Percentiles rank a stretch among this genome's conserved stretches.
phyloP scores from a whole-genome alignment of 2,113 vertebrate species.

The Microcebus ravelobensis region DNA sequence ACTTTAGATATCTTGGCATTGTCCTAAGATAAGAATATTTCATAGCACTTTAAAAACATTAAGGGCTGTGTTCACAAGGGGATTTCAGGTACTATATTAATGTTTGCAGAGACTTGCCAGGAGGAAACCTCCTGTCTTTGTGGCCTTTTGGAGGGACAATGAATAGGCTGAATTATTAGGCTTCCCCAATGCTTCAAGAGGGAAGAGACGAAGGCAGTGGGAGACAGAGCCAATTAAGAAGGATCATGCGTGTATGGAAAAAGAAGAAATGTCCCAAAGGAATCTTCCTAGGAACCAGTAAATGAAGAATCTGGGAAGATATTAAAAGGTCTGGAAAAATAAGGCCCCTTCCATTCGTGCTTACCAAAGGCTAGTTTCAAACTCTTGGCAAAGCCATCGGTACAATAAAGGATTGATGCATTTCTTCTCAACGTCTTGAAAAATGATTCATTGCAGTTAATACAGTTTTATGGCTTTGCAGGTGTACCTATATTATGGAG shows the following conservation, averaged over 20 bases:
- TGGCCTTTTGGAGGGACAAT: background rate
- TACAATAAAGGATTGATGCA: background rate
- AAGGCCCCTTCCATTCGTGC: background rate
- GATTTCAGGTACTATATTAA: background rate
- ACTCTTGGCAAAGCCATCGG: background rate
- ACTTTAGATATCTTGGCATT: background rate
- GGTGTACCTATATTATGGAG: background rate
- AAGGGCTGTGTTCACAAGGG: background rate
- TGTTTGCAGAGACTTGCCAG: background rate
- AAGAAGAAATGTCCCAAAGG: background rate
- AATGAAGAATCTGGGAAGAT: background rate
- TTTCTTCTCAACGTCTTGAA: background rate
- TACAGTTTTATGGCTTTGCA: background rate
- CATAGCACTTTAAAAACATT: background rate
- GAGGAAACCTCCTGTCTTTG: background rate
- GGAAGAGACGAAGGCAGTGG: accelerated
- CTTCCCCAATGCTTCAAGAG: background rate
- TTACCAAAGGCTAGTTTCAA: background rate
- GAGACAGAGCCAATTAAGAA: background rate
- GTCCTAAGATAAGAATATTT: background rate
- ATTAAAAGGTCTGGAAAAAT: background rate
- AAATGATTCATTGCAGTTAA: background rate
- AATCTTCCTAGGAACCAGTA: background rate
- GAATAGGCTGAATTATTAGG: no score
- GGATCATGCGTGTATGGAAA: no score